phyloP scores from a whole-genome alignment of 2,113 vertebrate species.

The Tachysurus vachellii region DNA sequence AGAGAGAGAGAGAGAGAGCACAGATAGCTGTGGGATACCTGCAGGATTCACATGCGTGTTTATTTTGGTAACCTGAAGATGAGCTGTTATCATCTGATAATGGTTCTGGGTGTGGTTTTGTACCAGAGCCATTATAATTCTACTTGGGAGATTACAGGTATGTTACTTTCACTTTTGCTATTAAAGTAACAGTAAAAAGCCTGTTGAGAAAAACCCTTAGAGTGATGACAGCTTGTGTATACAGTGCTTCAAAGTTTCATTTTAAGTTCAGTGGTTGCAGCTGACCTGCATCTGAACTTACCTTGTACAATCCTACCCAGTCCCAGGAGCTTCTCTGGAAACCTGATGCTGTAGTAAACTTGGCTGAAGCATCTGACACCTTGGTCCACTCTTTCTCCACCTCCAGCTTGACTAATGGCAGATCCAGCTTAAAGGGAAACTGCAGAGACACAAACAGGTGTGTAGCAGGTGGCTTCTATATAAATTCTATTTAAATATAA shows the following conservation, averaged over 20 bases:
- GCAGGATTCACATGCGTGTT: neutral
- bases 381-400: constrained; percentile 88
- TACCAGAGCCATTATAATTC: neutral
- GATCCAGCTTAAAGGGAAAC: constrained; percentile 86
- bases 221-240: neutral
- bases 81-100: too few relatives aligned
- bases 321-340: constrained; percentile 96
- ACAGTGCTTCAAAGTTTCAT: neutral
- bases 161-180: neutral
- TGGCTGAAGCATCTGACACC: constrained; percentile 83
- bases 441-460: constrained; percentile 57
- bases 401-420: constrained; percentile 82
- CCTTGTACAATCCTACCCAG: constrained; percentile 97
- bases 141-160: neutral
- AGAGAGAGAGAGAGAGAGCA: neutral
- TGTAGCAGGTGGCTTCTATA: neutral
- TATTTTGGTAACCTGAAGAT: neutral
- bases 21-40: too few relatives aligned
- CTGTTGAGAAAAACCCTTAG: neutral
- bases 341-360: constrained; percentile 76
- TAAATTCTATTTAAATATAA: neutral
- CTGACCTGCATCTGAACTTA: constrained; percentile 56
- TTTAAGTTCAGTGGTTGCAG: neutral
- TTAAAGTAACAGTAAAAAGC: neutral
- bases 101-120: neutral